phyloP scores from a whole-genome alignment of 2,113 vertebrate genomes.

The Myanophis thanlyinensis region DNA sequence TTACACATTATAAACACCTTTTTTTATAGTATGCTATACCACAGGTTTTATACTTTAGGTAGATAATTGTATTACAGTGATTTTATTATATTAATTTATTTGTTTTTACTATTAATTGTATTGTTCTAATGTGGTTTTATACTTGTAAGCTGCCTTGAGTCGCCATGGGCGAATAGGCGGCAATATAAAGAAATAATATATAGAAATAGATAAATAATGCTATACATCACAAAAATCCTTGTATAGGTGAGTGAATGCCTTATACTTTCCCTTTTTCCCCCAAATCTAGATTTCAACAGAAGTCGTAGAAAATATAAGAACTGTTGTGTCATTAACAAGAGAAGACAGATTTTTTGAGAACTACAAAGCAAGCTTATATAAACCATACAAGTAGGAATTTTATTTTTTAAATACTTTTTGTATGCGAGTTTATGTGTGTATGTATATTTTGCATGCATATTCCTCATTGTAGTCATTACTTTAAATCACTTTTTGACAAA shows the following conservation, averaged over 20 bases:
- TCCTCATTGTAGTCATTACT: neutral
- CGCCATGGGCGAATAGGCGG: too few species aligned
- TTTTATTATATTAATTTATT: too few species aligned
- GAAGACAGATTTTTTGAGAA: slow-evolving; percentile 67
- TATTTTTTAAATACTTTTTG: neutral
- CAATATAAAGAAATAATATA: too few species aligned
- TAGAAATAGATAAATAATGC: neutral
- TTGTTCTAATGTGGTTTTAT: too few species aligned
- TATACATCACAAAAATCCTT: neutral
- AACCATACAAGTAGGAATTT: slow-evolving; percentile 58
- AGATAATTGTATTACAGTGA: too few species aligned
- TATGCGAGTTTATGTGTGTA: neutral
- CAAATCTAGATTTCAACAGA: slow-evolving; percentile 68
- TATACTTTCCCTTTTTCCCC: slow-evolving; percentile 27
- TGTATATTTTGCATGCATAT: neutral
- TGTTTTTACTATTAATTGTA: too few species aligned
- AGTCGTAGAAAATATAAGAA: slow-evolving; percentile 68
- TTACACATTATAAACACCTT: neutral
- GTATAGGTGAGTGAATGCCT: neutral
- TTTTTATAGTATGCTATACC: neutral
- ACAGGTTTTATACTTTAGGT: neutral
- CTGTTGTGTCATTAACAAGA: slow-evolving; percentile 54
- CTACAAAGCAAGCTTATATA: slow-evolving; percentile 49
- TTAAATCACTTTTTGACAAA: neutral
- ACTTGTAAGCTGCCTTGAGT: too few species aligned